Percentiles rank a stretch among this genome's conserved stretches.
phyloP scores from a whole-genome alignment of 2,113 vertebrate species.

The Anhinga rufa region DNA sequence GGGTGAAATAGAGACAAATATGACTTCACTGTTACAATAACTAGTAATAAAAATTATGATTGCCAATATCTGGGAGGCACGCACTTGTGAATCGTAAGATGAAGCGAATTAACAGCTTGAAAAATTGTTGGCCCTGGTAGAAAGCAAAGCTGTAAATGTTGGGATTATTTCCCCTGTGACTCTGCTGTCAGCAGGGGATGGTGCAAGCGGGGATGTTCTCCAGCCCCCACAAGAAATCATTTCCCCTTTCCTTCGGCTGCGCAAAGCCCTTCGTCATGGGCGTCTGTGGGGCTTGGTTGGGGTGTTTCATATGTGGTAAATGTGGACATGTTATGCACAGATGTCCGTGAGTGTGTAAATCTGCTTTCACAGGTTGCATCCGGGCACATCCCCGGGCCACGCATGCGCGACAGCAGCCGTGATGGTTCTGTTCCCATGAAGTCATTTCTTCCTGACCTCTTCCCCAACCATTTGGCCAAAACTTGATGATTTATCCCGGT shows the following conservation, averaged over 20 bases:
- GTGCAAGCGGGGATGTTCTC: background rate
- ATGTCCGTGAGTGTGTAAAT: background rate
- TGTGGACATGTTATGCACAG: fast-evolving
- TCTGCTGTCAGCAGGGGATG: background rate
- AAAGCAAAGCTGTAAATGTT: conserved; percentile 12
- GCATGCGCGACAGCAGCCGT: fast-evolving
- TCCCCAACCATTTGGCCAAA: background rate
- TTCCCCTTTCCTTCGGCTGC: background rate
- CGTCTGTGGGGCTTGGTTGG: background rate
- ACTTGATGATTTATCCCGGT: background rate
- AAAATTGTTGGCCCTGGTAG: conserved; percentile 51
- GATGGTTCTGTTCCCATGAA: background rate
- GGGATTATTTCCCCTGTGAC: conserved; percentile 41
- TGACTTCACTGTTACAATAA: conserved; percentile 19
- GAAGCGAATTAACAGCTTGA: conserved; percentile 68
- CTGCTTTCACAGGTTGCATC: background rate
- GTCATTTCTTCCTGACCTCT: background rate
- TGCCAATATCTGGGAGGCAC: conserved; percentile 66
- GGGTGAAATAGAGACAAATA: conserved; percentile 40
- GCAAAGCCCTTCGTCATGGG: background rate
- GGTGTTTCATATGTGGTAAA: background rate
- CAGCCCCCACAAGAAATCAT: background rate
- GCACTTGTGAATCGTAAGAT: conserved; percentile 8
- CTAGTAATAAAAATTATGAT: conserved; percentile 63
- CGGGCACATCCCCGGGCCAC: background rate